Percentiles rank a stretch among this genome's conserved stretches.
phyloP scores from a whole-genome alignment of 2,113 vertebrate species.

The human (Homo sapiens) region DNA sequence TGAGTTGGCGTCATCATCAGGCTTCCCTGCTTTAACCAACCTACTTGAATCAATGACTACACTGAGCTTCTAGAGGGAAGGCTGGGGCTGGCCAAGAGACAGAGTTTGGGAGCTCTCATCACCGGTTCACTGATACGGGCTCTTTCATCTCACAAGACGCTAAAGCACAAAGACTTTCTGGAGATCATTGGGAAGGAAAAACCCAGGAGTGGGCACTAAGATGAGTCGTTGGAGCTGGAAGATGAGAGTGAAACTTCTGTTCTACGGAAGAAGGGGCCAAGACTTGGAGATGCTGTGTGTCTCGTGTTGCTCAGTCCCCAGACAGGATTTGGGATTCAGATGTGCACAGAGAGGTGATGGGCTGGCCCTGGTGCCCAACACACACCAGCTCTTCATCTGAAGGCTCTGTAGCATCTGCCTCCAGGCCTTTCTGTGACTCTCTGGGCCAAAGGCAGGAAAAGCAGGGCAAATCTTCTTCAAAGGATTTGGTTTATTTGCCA shows the following conservation, averaged over 20 bases:
- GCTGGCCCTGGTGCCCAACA: too few relatives aligned
- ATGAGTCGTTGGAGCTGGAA: too few relatives aligned
- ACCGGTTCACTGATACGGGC: too few relatives aligned
- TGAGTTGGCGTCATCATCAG: too few relatives aligned
- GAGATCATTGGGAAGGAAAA: background rate
- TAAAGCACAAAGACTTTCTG: background rate
- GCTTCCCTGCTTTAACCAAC: too few relatives aligned
- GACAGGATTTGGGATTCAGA: background rate
- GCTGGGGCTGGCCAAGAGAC: background rate
- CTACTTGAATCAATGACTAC: too few relatives aligned
- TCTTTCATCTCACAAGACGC: background rate
- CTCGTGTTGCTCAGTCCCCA: background rate
- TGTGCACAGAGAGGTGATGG: background rate
- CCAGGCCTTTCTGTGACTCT: background rate
- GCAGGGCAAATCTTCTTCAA: background rate
- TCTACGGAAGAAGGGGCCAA: background rate
- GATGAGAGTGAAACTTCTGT: background rate
- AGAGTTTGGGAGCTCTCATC: background rate
- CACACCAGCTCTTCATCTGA: too few relatives aligned
- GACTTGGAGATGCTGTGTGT: fast-evolving
- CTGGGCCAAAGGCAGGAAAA: background rate
- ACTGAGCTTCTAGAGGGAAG: background rate
- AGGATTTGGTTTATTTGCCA: background rate
- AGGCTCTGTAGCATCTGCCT: background rate
- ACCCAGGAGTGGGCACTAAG: background rate